These are phyloP conservation scores for Elysia crispata DNA, from an alignment of 2,888 invertebrate genomes.

Conservation along the genomic window DNA sequence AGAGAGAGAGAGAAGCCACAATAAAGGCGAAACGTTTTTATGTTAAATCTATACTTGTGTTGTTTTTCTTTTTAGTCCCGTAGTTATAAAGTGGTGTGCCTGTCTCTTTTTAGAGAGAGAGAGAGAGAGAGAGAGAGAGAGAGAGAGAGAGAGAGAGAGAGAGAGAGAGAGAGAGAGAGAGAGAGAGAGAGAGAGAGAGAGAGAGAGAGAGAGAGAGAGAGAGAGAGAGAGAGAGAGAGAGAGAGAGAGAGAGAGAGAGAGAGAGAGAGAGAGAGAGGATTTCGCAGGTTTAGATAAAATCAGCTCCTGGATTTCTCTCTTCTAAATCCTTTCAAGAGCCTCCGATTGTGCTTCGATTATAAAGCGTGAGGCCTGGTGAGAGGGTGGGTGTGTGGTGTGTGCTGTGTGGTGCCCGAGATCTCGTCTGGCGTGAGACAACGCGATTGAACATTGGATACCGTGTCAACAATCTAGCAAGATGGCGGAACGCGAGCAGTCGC, in stretches of 20 bases:
- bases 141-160: not conserved
- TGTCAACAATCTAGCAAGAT: conserved; percentile 53
- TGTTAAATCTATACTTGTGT: too few species aligned
- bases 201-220: not conserved
- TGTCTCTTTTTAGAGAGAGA: not conserved
- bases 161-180: not conserved
- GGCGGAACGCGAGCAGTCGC: conserved; percentile 20
- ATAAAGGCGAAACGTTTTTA: too few species aligned
- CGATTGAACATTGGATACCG: conserved; percentile 54
- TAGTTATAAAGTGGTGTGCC: too few species aligned
- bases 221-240: too few species aligned
- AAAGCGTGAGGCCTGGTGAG: not conserved
- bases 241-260: too few species aligned
- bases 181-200: not conserved
- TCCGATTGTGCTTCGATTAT: too few species aligned
- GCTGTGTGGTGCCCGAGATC: not conserved
- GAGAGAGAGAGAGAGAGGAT: too few species aligned
- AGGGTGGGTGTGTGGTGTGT: not conserved
- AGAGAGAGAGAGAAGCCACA: too few species aligned
- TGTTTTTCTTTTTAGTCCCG: too few species aligned
- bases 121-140: not conserved
- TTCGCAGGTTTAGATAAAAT: too few species aligned
- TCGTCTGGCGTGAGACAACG: not conserved
- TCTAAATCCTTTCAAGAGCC: too few species aligned
- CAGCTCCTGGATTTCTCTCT: too few species aligned